Base-by-base conservation (phyloP, 2,888 invertebrate species). In the Deroplatys truncata region DNA sequence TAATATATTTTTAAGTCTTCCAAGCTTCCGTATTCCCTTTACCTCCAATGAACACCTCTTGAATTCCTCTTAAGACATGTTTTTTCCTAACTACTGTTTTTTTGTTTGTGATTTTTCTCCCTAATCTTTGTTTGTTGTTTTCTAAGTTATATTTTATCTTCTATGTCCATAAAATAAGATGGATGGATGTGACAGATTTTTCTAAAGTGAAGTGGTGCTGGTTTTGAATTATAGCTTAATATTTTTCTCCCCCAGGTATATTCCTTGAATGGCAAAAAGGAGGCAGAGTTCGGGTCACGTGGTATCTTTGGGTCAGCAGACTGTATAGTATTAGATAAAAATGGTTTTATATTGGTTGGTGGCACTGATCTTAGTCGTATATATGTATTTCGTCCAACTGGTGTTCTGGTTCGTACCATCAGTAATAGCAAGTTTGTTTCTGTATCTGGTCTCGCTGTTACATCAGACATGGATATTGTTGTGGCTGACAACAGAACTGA, bases 291-390 rank as follows among this genome's bases (percentile, higher is more conserved):
- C 91, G 97, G 97, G 0, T 94, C 95, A 0, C 89, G 97, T 97
- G 97, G 97, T 0, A 96, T 97, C 92, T 96, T 97, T 92, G 94
- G 96, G 92, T 96, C 96, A 89, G 97, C 97, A 0, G 96, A 97
- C 92, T 96, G 96, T 0, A 94, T 97, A 8, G 94, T 96, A 0
- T 95, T 97, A 0, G 97, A 97, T 92, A 95, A 95, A 0, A 94
- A 96, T 92, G 97, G 97, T 0, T 96, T 96, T 92, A 96, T 97
- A 83, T 93, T 97, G 0, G 97, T 97, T 0, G 97, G 97, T 0
- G 97, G 97, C 92, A 96, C 96, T 0, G 97, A 97, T 0, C 97
- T 97, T 92, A 96, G 96, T 83, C 94, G 97, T 9, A 94, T 97
- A 0, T 97, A 97, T 93, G 95, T 97, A 28, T 97, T 97, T 92